These are phyloP conservation scores for Chymomyza costata DNA, from an alignment of 1,140 invertebrate species.

Conservation along the genomic window DNA sequence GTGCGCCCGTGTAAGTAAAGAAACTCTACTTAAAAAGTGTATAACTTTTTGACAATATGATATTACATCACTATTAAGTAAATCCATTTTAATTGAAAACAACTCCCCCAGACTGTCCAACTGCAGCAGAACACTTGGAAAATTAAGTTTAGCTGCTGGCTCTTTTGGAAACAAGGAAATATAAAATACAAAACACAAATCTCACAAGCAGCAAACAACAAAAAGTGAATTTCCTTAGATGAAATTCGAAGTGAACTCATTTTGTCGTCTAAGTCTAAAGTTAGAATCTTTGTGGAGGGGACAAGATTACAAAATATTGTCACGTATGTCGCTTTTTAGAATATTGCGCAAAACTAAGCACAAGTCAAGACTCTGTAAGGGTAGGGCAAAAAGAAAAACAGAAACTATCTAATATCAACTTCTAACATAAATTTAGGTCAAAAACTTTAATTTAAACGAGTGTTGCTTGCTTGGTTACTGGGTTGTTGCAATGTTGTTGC, in stretches of 20 bases:
- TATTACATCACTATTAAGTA: no score
- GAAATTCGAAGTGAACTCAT: conserved; percentile 48
- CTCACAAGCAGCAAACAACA: conserved; percentile 9
- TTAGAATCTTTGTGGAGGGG: conserved; percentile 10
- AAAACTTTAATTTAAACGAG: conserved; percentile 71
- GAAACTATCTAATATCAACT: conserved; percentile 56
- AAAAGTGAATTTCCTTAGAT: conserved; percentile 40
- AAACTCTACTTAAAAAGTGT: no score
- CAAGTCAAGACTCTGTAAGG: no score
- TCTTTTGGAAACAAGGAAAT: not conserved
- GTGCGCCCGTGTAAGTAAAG: no score
- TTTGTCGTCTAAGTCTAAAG: conserved; percentile 14
- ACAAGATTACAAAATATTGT: conserved; percentile 64
- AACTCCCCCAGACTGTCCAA: conserved; percentile 29
- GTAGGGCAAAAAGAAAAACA: conserved; percentile 6
- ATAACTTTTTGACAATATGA: no score
- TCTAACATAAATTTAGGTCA: conserved; percentile 70
- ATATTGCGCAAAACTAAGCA: no score
- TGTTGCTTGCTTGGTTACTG: conserved; percentile 38
- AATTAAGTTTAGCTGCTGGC: not conserved
- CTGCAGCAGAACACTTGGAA: not conserved
- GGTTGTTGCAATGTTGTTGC: conserved; percentile 15
- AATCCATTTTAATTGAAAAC: conserved; percentile 54
- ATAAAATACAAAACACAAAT: conserved; percentile 11
- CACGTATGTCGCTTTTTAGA: conserved; percentile 71